phyloP scores from a whole-genome alignment of 2,113 vertebrate species.

The Axis porcinus region DNA sequence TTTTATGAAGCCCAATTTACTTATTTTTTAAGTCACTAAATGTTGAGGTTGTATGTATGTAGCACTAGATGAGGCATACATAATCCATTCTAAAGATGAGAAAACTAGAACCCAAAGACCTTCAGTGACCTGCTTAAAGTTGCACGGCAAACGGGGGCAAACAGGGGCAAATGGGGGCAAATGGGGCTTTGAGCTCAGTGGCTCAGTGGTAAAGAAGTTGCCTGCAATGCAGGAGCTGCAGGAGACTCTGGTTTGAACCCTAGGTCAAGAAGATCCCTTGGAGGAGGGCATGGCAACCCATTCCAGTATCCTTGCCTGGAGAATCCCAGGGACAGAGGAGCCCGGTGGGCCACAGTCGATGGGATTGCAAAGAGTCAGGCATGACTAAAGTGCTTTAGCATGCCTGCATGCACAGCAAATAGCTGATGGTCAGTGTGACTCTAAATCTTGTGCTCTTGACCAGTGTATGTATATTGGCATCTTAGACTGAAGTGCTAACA shows the following conservation, averaged over 20 bases:
- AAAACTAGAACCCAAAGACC: background rate
- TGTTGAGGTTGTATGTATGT: background rate
- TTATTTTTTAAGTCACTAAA: background rate
- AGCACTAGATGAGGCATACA: background rate
- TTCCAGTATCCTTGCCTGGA: background rate
- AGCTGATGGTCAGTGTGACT: background rate
- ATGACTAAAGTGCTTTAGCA: background rate
- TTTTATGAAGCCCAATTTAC: background rate
- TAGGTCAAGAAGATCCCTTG: background rate
- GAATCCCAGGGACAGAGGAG: background rate
- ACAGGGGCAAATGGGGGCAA: too few species aligned
- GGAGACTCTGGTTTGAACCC: background rate
- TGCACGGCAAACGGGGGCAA: background rate
- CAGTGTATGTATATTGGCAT: too few species aligned
- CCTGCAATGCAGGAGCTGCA: background rate
- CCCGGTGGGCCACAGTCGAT: background rate
- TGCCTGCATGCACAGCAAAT: background rate
- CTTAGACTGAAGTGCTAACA: background rate
- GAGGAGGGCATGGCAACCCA: background rate
- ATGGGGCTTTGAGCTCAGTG: background rate
- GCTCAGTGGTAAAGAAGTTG: background rate
- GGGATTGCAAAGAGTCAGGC: background rate
- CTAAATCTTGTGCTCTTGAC: background rate
- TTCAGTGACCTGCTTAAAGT: background rate
- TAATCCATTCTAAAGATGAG: background rate